phyloP scores from a whole-genome alignment of 2,888 invertebrate genomes.

The Keiferia lycopersicella region DNA sequence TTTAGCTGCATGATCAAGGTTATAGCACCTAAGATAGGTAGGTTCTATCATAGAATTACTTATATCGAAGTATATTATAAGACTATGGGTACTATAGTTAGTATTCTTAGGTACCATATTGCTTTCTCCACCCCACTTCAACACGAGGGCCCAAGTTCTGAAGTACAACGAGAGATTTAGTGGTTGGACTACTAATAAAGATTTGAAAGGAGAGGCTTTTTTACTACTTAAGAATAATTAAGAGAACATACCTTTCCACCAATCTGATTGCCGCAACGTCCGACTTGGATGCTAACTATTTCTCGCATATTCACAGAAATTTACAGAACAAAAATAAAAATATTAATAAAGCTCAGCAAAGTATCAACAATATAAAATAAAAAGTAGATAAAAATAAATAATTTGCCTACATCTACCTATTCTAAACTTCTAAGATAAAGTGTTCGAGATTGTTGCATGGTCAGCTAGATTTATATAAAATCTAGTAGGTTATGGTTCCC shows the following conservation, averaged over 20 bases:
- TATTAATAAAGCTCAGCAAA: conserved; percentile 28
- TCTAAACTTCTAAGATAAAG: conserved; percentile 40
- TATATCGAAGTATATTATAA: no score
- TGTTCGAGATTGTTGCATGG: conserved; percentile 43
- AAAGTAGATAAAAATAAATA: conserved; percentile 47
- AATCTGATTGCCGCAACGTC: conserved; percentile 83
- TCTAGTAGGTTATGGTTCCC: conserved; percentile 23
- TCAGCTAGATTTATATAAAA: conserved; percentile 36
- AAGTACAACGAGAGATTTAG: no score
- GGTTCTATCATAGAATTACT: no score
- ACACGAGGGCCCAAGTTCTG: no score
- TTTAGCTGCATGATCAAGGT: no score
- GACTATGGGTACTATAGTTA: no score
- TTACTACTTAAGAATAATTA: not conserved
- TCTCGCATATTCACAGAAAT: conserved; percentile 83
- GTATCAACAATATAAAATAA: conserved; percentile 37
- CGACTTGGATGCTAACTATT: conserved; percentile 89
- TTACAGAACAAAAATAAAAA: conserved; percentile 23
- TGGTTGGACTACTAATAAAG: no score
- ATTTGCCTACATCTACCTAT: conserved; percentile 55
- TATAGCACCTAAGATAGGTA: no score
- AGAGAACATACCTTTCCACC: conserved; percentile 84
- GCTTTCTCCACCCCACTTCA: no score
- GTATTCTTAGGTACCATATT: no score
- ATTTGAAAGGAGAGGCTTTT: no score